Base-by-base conservation (phyloP, 1,140 invertebrate genomes). In the Scaptomyza graminum region DNA sequence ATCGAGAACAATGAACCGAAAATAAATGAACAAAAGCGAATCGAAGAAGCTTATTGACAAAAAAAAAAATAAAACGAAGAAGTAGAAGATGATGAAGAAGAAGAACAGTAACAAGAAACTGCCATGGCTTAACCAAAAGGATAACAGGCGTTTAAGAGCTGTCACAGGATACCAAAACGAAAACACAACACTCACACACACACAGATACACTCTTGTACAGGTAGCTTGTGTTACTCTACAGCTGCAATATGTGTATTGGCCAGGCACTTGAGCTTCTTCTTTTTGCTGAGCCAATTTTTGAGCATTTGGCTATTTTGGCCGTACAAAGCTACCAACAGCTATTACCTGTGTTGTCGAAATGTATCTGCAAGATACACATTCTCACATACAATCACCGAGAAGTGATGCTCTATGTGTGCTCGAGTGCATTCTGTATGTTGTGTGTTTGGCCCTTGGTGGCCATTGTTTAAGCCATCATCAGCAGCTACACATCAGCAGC, bases 271-370 rank as follows among this genome's bases (percentile, higher is more conserved):
- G 5, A 31, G 37, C 25, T 18, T 37, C 16, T 4, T 37, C 7
- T 34, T 57, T 37, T 57, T 47, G 50, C 41, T 70, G 49, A 60
- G 77, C 62, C 75, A 85, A 84, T 85, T 85, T 85, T 70, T 49
- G 31, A 62, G 66, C 66, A 74, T 74, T 83, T 79, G 71, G 57
- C 64, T 68, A 74, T 68, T 72, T 72, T 54, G 64, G 56, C 31
- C 37, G 43, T 47, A 74, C 37, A 41, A n/a, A n/a, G 37, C 37
- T 41, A 41, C 37, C 37, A 41, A 41, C 41, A 46, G 55, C 63
- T 75, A 85, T 85, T 85, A 87, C 82, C 82, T 82, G 78, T 82
- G 78, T 76, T 76, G 82, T 85, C 66, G 65, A 74, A 78, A 78
- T 87, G 82, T 87, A 87, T 81, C 82, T 81, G 76, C 13, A 51